A percentile compares a stretch with the other conserved stretches of the same genome.
Conservation (phyloP, 1,140 invertebrate genomes). For the Phocides pigmalion region DNA sequence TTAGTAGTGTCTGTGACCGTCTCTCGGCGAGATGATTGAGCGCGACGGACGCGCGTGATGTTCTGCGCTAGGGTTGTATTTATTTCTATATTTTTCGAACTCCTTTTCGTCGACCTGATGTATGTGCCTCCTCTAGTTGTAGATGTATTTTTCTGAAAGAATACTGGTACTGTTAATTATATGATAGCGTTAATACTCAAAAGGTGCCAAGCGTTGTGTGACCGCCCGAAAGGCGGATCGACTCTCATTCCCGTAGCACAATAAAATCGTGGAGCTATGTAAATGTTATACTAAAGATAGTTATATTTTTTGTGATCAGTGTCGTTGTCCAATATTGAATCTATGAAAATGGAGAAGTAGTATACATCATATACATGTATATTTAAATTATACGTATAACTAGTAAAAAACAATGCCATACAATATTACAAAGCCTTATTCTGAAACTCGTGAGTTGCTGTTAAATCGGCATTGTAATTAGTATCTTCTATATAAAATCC, state of each 20-base stretch:
- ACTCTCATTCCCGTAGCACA: constrained; percentile 76
- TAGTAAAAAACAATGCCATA: constrained; percentile 47
- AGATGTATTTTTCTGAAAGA: constrained; percentile 61
- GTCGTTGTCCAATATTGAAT: constrained; percentile 62
- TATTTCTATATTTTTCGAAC: constrained; percentile 76
- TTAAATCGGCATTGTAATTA: constrained; percentile 17
- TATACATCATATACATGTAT: constrained; percentile 58
- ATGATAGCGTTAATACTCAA: constrained; percentile 77
- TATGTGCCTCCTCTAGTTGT: constrained; percentile 75
- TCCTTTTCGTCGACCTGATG: constrained; percentile 74
- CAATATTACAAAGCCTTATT: constrained; percentile 17
- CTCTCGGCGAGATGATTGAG: constrained; percentile 23
- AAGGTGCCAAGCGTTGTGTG: constrained; percentile 73
- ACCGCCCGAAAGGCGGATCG: constrained; percentile 46
- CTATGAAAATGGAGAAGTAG: constrained; percentile 57
- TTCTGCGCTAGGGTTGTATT: constrained; percentile 64
- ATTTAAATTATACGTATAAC: constrained; percentile 57
- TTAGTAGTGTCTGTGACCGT: constrained; percentile 35
- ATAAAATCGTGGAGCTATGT: constrained; percentile 56
- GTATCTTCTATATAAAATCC: constrained; percentile 27
- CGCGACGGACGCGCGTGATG: constrained; percentile 46
- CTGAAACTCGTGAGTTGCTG: constrained; percentile 13
- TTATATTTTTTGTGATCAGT: constrained; percentile 62
- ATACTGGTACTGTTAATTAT: constrained; percentile 60
- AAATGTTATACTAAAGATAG: constrained; percentile 51